Conservation (phyloP, 2,113 vertebrate species). For the Dasyprocta punctata region DNA sequence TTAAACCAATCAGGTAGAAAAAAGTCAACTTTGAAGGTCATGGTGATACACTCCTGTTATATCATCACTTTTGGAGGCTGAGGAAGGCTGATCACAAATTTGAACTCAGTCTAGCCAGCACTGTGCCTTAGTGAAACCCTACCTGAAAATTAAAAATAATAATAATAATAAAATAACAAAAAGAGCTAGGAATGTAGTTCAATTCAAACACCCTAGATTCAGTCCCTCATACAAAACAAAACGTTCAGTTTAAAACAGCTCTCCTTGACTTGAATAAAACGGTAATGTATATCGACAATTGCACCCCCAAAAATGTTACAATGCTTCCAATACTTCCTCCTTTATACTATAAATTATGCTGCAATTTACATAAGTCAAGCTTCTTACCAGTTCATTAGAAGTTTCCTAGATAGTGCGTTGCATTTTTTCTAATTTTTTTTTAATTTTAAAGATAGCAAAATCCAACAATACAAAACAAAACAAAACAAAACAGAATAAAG, state of each 20-base stretch:
- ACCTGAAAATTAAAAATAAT: background rate
- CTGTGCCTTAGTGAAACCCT: background rate
- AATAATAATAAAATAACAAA: background rate
- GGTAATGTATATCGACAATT: background rate
- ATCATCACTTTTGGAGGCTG: background rate
- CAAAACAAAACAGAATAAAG: too few relatives aligned
- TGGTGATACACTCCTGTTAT: background rate
- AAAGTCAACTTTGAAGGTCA: background rate
- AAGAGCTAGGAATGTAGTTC: background rate
- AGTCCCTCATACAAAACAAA: background rate
- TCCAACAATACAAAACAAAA: too few relatives aligned
- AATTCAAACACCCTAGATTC: background rate
- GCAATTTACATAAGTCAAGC: background rate
- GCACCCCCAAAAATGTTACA: background rate
- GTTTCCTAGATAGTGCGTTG: background rate
- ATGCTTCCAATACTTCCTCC: background rate
- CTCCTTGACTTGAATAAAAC: background rate
- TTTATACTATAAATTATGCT: background rate
- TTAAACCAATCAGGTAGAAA: background rate
- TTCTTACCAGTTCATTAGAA: background rate
- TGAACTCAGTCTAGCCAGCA: background rate
- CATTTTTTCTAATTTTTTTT: too few relatives aligned
- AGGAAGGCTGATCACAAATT: background rate
- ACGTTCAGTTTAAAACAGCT: background rate
- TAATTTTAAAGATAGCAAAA: too few relatives aligned